phyloP scores from a whole-genome alignment of 2,888 invertebrate genomes.

The Osmoderma eremita region DNA sequence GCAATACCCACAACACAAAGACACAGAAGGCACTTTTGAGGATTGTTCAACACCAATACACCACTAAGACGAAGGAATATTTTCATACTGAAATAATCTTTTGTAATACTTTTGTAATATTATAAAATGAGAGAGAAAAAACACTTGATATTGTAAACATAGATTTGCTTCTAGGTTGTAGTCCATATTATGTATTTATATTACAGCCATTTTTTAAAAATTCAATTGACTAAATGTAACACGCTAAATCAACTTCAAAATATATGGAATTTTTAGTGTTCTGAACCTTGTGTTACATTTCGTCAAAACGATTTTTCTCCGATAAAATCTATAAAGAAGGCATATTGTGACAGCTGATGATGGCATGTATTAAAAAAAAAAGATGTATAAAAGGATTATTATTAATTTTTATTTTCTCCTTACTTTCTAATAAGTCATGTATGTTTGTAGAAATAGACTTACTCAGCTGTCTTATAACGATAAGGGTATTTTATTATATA shows the following conservation, averaged over 20 bases:
- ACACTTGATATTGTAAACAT: slow-evolving; percentile 38
- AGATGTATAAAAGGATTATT: slow-evolving; percentile 46
- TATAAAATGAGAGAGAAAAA: slow-evolving; percentile 33
- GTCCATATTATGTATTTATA: slow-evolving; percentile 39
- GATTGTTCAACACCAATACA: slow-evolving; percentile 24
- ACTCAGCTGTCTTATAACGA: slow-evolving; percentile 46
- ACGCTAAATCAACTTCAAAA: not conserved
- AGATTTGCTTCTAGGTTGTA: slow-evolving; percentile 43
- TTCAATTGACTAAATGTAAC: slow-evolving; percentile 29
- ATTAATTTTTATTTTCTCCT: slow-evolving; percentile 37
- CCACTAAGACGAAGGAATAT: slow-evolving; percentile 39
- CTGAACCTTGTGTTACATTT: slow-evolving; percentile 18
- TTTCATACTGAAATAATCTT: slow-evolving; percentile 42
- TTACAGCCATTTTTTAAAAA: slow-evolving; percentile 18
- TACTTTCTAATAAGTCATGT: slow-evolving; percentile 46
- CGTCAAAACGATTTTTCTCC: slow-evolving; percentile 10
- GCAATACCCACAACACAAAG: slow-evolving; percentile 11
- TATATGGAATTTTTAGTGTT: slow-evolving; percentile 8
- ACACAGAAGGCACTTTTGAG: slow-evolving; percentile 10
- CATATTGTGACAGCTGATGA: slow-evolving; percentile 41
- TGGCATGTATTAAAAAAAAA: slow-evolving; percentile 40
- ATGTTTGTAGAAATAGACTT: slow-evolving; percentile 47
- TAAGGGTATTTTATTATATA: slow-evolving; percentile 48
- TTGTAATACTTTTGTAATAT: slow-evolving; percentile 37
- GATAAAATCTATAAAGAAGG: slow-evolving; percentile 9